Percentiles rank a stretch among this genome's conserved stretches.
Evolutionary conservation across 2,888 invertebrate species (phyloP).

Genomic region (Sminthurinus aureus): DNA sequence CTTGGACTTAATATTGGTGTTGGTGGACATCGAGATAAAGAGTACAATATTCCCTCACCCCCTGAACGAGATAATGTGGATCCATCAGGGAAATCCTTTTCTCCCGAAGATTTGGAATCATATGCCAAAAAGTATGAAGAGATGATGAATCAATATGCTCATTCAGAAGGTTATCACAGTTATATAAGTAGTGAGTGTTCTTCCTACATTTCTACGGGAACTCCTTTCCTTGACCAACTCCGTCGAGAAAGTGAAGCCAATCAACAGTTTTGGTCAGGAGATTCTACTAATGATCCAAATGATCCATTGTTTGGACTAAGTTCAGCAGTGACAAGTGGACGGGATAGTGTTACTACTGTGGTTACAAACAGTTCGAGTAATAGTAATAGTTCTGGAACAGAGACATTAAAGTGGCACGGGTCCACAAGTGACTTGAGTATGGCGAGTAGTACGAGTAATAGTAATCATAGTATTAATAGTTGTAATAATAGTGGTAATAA

Average conservation of each 20-base stretch:
- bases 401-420: constrained; percentile 81
- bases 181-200: constrained; percentile 81
- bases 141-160: constrained; percentile 69
- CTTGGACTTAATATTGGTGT: background rate
- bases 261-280: constrained; percentile 50
- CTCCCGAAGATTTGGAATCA: constrained; percentile 75
- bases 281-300: constrained; percentile 46
- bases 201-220: constrained; percentile 64
- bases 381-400: constrained; percentile 74
- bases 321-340: constrained; percentile 60
- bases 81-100: constrained; percentile 63
- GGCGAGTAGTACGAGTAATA: constrained; percentile 63
- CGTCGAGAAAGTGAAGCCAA: constrained; percentile 65
- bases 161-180: constrained; percentile 81
- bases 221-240: constrained; percentile 78
- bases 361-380: constrained; percentile 67
- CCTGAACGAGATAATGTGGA: constrained; percentile 70
- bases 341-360: constrained; percentile 68
- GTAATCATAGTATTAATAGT: constrained; percentile 63
- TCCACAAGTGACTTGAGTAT: constrained; percentile 78
- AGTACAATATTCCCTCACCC: constrained; percentile 75
- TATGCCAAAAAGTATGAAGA: constrained; percentile 70
- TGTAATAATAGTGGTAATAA: constrained; percentile 73
- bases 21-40: constrained; percentile 64
- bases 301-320: constrained; percentile 53